phyloP scores from a whole-genome alignment of 1,140 invertebrate genomes.

The Eubasilissa regina region DNA sequence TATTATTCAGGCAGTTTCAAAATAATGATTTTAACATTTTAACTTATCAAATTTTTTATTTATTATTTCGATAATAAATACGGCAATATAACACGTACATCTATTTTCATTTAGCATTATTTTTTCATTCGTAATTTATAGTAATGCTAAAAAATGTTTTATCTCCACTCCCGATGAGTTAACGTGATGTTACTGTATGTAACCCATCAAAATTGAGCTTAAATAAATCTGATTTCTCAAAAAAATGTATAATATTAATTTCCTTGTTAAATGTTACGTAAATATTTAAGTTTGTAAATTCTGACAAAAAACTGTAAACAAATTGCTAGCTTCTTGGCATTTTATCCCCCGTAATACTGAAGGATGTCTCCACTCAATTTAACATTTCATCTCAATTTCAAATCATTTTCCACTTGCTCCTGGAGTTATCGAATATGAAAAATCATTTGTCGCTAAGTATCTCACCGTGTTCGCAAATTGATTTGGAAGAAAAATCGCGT shows the following conservation, averaged over 20 bases:
- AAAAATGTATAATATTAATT: too few relatives aligned
- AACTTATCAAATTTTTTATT: too few relatives aligned
- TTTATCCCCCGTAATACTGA: background rate
- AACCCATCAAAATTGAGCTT: background rate
- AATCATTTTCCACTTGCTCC: constrained; percentile 16
- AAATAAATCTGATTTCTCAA: too few relatives aligned
- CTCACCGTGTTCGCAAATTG: constrained; percentile 10
- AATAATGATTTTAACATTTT: too few relatives aligned
- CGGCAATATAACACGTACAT: too few relatives aligned
- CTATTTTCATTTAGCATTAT: too few relatives aligned
- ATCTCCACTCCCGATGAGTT: background rate
- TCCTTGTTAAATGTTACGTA: background rate
- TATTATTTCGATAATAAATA: too few relatives aligned
- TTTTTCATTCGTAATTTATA: too few relatives aligned
- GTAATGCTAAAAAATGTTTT: too few relatives aligned
- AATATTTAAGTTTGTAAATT: background rate
- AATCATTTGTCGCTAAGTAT: constrained; percentile 19
- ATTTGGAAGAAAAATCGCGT: constrained; percentile 15
- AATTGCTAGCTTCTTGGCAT: too few relatives aligned
- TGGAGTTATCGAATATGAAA: constrained; percentile 18
- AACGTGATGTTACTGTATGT: background rate
- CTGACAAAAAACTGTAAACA: background rate
- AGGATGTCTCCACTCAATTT: background rate
- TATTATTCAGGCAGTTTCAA: too few relatives aligned
- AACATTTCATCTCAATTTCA: constrained; percentile 25